phyloP scores from a whole-genome alignment of 2,113 vertebrate genomes.

The Vimba vimba region DNA sequence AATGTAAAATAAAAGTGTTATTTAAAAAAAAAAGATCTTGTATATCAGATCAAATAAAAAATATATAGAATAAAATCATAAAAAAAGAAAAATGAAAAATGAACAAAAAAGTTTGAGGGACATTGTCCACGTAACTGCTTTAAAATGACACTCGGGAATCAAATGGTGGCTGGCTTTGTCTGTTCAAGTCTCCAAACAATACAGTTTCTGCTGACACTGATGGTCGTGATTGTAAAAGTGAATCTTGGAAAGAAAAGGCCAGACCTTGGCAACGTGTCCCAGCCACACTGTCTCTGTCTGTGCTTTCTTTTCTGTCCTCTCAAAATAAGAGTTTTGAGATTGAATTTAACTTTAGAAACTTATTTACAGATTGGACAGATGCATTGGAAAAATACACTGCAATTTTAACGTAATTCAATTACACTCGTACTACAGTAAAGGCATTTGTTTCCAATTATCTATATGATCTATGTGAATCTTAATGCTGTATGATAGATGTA shows the following conservation, averaged over 20 bases:
- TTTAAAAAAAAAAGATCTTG: no score
- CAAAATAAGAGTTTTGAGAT: neutral
- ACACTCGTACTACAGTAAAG: slow-evolving; percentile 3
- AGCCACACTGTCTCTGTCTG: slow-evolving; percentile 25
- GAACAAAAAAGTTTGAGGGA: neutral
- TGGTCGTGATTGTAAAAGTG: neutral
- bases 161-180: neutral
- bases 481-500: neutral
- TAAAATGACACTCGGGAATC: neutral
- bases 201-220: slow-evolving; percentile 28
- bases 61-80: no score
- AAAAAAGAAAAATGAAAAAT: no score
- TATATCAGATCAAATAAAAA: no score
- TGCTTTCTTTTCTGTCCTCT: slow-evolving; percentile 13
- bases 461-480: slow-evolving; percentile 27
- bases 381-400: neutral
- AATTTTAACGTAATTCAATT: neutral
- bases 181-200: neutral
- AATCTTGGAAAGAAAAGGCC: slow-evolving; percentile 35
- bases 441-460: neutral
- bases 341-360: slow-evolving; percentile 18
- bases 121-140: neutral
- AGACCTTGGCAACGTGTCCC: slow-evolving; percentile 6
- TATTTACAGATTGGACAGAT: slow-evolving; percentile 13
- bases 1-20: no score